Conservation (phyloP, 2,888 invertebrate genomes). For the Chrysina gloriosa region DNA sequence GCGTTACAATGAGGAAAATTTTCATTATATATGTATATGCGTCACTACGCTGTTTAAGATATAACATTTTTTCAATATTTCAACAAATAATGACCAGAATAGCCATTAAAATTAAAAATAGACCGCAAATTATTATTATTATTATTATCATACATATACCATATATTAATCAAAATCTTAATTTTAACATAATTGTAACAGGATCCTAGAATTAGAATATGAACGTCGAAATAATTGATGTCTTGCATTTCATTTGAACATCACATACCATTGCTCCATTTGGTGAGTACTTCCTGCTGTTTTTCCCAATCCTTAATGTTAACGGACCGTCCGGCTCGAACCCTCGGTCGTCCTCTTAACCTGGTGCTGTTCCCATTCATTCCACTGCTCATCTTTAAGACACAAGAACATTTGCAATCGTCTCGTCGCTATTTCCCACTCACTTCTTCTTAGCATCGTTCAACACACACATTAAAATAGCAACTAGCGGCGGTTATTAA, state of each 20-base stretch:
- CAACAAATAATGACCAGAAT: too few relatives aligned
- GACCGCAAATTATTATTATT: too few relatives aligned
- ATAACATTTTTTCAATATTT: too few relatives aligned
- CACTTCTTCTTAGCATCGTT: conserved; percentile 26
- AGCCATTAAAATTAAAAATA: too few relatives aligned
- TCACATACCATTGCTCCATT: conserved; percentile 68
- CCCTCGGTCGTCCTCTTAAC: conserved; percentile 53
- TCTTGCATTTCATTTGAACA: neutral
- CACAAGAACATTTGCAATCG: conserved; percentile 13
- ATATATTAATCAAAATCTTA: neutral
- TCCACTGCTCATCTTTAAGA: conserved; percentile 29
- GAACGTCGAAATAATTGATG: too few relatives aligned
- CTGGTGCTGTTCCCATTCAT: conserved; percentile 36
- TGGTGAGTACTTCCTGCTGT: conserved; percentile 65
- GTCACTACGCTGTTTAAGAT: too few relatives aligned
- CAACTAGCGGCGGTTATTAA: conserved; percentile 18
- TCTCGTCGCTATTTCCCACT: conserved; percentile 15
- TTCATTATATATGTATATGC: too few relatives aligned
- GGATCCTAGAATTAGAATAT: too few relatives aligned
- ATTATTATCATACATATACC: too few relatives aligned
- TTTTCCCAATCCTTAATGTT: conserved; percentile 66
- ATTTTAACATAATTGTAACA: neutral
- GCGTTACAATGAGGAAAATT: too few relatives aligned
- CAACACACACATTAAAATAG: conserved; percentile 39
- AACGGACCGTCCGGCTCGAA: conserved; percentile 64